Conservation (phyloP, 2,797 vertebrate genomes). For the Oryzias sinensis region DNA sequence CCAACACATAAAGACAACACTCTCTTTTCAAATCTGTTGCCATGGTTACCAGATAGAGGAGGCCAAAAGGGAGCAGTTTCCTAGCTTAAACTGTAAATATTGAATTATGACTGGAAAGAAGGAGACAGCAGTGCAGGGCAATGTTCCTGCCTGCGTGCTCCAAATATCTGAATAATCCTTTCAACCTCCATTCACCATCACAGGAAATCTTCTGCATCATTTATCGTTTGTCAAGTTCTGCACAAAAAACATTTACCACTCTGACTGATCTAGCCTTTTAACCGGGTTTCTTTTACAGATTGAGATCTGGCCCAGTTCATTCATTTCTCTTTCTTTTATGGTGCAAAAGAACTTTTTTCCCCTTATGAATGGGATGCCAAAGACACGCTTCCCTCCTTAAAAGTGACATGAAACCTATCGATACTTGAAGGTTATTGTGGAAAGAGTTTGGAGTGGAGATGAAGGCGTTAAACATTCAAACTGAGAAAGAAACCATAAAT, state of each 20-base stretch:
- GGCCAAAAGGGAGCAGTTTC: constrained; percentile 77
- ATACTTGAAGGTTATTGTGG: constrained; percentile 46
- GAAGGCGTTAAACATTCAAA: constrained; percentile 50
- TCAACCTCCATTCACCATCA: constrained; percentile 64
- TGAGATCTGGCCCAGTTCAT: constrained; percentile 53
- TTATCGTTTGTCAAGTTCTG: constrained; percentile 62
- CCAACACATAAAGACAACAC: constrained; percentile 54
- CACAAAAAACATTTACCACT: constrained; percentile 58
- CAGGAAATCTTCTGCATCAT: constrained; percentile 67
- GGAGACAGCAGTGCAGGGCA: constrained; percentile 59
- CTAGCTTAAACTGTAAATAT: constrained; percentile 78
- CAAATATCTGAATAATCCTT: constrained; percentile 68
- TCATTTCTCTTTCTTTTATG: constrained; percentile 47
- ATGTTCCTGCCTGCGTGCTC: constrained; percentile 58
- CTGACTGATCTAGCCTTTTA: constrained; percentile 48
- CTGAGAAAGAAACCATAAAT: constrained; percentile 15
- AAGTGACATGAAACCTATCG: constrained; percentile 31
- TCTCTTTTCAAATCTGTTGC: constrained; percentile 77
- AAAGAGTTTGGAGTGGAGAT: constrained; percentile 36
- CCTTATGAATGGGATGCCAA: constrained; percentile 31
- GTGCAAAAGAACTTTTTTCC: constrained; percentile 32
- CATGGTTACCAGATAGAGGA: constrained; percentile 81
- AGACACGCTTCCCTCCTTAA: constrained; percentile 47
- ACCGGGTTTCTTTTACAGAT: constrained; percentile 42
- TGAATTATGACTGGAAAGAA: constrained; percentile 74